Evolutionary conservation across 2,888 invertebrate species (phyloP).

Genomic region (Xanthostigma xanthostigma): DNA sequence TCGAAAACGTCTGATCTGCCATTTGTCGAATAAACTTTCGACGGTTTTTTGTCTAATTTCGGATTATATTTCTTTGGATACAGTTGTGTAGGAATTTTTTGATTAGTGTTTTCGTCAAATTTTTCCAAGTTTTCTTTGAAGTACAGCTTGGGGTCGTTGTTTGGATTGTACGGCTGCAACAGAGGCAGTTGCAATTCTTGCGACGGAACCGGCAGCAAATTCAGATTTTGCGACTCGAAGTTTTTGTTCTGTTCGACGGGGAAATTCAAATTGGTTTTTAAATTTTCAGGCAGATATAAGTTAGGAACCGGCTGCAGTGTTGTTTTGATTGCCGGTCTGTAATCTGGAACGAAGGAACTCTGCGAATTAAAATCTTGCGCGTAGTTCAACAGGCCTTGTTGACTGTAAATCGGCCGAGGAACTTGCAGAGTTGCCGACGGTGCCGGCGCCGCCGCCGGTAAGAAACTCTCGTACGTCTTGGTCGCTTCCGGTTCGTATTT

Average conservation of each 20-base stretch:
- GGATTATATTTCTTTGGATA: slow-evolving; percentile 44
- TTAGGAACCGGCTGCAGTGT: too few species aligned
- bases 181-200: slow-evolving; percentile 31
- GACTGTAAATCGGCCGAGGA: not conserved
- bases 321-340: too few species aligned
- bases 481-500: not conserved
- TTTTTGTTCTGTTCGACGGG: too few species aligned
- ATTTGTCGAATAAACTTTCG: slow-evolving; percentile 28
- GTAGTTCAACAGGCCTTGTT: too few species aligned
- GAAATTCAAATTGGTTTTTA: too few species aligned
- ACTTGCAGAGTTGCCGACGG: not conserved
- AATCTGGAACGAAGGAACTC: too few species aligned
- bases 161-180: slow-evolving; percentile 27
- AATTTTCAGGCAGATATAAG: too few species aligned
- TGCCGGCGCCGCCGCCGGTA: not conserved
- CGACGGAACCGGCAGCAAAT: slow-evolving; percentile 26
- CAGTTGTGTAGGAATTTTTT: slow-evolving; percentile 33
- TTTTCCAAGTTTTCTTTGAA: slow-evolving; percentile 24
- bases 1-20: too few species aligned
- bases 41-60: slow-evolving; percentile 28
- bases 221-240: not conserved
- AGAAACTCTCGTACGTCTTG: not conserved
- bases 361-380: too few species aligned
- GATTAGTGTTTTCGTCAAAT: slow-evolving; percentile 24
- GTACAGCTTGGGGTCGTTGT: slow-evolving; percentile 24